Base-by-base conservation (phyloP, 2,888 invertebrate genomes). In the Laothoe populi region DNA sequence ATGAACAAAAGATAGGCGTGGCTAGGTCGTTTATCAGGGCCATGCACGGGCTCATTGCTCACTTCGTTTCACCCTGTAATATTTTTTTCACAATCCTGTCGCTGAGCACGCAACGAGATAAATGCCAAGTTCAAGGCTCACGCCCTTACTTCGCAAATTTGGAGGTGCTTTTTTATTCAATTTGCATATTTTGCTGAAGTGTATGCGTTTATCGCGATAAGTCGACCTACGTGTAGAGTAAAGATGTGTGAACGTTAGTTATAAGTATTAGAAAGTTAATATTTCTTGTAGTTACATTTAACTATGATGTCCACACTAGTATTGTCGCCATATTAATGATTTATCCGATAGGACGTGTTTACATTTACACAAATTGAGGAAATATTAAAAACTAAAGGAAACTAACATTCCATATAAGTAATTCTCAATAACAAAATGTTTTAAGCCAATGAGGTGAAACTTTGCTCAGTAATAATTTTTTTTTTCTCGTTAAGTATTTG, bases 1-100 rank as follows among this genome's bases (percentile, higher is more conserved):
- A 64, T 61, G 64, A 65, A 74, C 73, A 77, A 76, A 76, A 74
- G 71, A 73, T 73, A 71, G 77, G 78, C 76, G 77, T 72, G 64
- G 57, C 69, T 31, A 23, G 19, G 68, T 76, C 77, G 74, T 77
- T 74, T 74, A 68, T 76, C 74, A 76, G 69, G 64, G 67, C 71
- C 65, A 66, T 70, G 66, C 66, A 63, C 64, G 63, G 61, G 64
- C 66, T 66, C 68, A 65, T 67, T 64, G 66, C 66, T 65, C 60
- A 62, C 60, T 59, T 63, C 60, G 62, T 60, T 59, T 64, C 49
- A 62, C 57, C 63, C 60, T 57, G 66, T 63, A 45, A 62, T 64
- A 65, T 69, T 72, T 72, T 70, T 70, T 67, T 68, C 65, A 69
- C 59, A 66, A 62, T 64, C 31, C 65, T 61, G 67, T 68, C 66